Base-by-base conservation (phyloP, 2,797 vertebrate genomes). In the Ispidina picta region DNA sequence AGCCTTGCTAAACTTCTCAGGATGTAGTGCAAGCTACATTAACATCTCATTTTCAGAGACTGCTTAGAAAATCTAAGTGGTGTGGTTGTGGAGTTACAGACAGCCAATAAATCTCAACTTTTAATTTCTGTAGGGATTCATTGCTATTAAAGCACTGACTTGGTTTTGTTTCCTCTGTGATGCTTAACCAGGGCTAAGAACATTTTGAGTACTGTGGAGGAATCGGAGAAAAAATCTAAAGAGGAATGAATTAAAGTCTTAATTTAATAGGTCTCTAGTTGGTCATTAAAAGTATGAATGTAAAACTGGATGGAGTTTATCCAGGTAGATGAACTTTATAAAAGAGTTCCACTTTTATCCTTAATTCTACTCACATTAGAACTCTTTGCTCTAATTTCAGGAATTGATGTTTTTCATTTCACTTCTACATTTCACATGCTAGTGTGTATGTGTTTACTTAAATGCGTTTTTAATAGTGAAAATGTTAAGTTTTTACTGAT, bases 131-230 rank as follows among this genome's bases (percentile, higher is more conserved):
- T 31, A 93, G 33, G 18, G 51, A 31, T 95, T 95, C 62, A 31
- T 56, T 88, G 35, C 54, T 89, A 1, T 58, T 41, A 81, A 37
- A 84, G 60, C 60, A 48, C 37, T 93, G 63, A 23, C 25, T 87
- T 92, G 49, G 49, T 90, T 58, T 87, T 93, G 73, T 83, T 95
- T 83, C 46, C 63, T 72, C 16, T 90, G 58, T 72, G 63, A 86
- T 93, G 79, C 88, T 96, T 92, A 96, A 96, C 62, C 13, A 88
- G 29, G 20, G 35, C 70, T 69, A 73, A 96, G 81, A 94, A 86
- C 83, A 93, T 95, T 89, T 92, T 19, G 49, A 73, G 39, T 58
- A 84, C 63, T 82, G 21, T 31, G 7, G 29, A 78, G 69, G 52
- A 93, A 81, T 26, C 56, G 13, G 46, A 92, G 52, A 65, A 91